These are phyloP conservation scores for Drosophila trapezifrons DNA, from an alignment of 1,140 invertebrate species.

Conservation along the genomic window DNA sequence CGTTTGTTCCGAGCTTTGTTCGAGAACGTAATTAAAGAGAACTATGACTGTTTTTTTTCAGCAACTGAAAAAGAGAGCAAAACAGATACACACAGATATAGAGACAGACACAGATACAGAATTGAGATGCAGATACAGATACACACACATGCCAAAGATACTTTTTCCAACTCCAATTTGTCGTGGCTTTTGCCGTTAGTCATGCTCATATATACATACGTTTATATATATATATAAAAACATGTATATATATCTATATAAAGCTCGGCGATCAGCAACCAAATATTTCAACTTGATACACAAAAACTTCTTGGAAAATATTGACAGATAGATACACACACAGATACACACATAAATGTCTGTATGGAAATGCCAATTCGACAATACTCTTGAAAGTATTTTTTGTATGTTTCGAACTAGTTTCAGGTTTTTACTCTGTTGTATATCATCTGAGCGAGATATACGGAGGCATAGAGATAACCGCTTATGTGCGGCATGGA, in stretches of 20 bases:
- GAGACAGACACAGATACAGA: slow-evolving; percentile 20
- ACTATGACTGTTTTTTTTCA: slow-evolving; percentile 52
- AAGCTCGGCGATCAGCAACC: slow-evolving; percentile 40
- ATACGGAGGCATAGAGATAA: slow-evolving; percentile 10
- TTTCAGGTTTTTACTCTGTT: slow-evolving; percentile 50
- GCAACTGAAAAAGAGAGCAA: slow-evolving; percentile 54
- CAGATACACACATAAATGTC: not conserved
- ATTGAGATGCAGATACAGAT: slow-evolving; percentile 29
- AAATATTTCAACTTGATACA: slow-evolving; percentile 54
- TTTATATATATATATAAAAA: slow-evolving; percentile 17
- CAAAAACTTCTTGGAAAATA: slow-evolving; percentile 65
- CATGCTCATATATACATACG: slow-evolving; percentile 43
- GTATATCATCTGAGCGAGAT: slow-evolving; percentile 20
- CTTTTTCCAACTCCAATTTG: slow-evolving; percentile 43
- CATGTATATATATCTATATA: slow-evolving; percentile 20
- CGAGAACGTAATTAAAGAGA: slow-evolving; percentile 67
- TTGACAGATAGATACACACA: slow-evolving; percentile 27
- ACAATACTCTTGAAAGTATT: slow-evolving; percentile 45
- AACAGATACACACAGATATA: slow-evolving; percentile 29
- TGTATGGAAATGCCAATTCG: slow-evolving; percentile 55
- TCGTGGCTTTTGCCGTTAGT: slow-evolving; percentile 53
- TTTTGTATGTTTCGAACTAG: slow-evolving; percentile 29
- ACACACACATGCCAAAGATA: slow-evolving; percentile 46
- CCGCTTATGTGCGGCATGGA: slow-evolving; percentile 29
- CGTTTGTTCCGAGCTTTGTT: slow-evolving; percentile 22